Percentiles rank a stretch among this genome's conserved stretches.
Evolutionary conservation across 1,140 invertebrate species (phyloP).

Genomic region (Ceratitis capitata): DNA sequence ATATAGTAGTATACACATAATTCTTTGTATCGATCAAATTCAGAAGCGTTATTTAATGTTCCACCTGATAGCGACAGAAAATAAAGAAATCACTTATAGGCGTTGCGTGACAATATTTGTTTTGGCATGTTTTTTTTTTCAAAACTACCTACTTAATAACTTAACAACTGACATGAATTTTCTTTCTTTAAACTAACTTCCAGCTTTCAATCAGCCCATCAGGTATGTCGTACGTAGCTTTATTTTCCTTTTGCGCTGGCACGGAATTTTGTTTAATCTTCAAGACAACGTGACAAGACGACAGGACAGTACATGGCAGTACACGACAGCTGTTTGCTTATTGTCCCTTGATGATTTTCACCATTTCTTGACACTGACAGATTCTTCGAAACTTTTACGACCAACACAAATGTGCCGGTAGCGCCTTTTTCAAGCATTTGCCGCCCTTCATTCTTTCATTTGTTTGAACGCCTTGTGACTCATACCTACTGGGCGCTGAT

Average conservation of each 20-base stretch:
- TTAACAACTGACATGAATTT: background rate
- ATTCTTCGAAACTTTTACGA: conserved; percentile 10
- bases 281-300: background rate
- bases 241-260: no score
- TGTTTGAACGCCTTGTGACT: background rate
- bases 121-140: background rate
- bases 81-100: no score
- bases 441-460: conserved; percentile 10
- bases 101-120: background rate
- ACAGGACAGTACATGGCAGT: no score
- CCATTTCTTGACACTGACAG: background rate
- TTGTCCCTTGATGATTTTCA: background rate
- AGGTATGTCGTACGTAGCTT: no score
- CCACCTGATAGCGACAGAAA: background rate
- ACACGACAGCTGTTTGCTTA: conserved; percentile 4
- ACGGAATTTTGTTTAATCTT: no score
- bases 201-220: no score
- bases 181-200: background rate
- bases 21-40: background rate
- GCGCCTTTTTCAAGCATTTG: background rate
- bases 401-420: background rate
- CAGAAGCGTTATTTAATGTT: background rate
- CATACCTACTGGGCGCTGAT: background rate
- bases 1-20: no score
- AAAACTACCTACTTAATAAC: background rate